Evolutionary conservation across 2,113 vertebrate genomes (phyloP), one percentile per base, ranked within the genome.

Genomic region (Emydura subglobosa): DNA sequence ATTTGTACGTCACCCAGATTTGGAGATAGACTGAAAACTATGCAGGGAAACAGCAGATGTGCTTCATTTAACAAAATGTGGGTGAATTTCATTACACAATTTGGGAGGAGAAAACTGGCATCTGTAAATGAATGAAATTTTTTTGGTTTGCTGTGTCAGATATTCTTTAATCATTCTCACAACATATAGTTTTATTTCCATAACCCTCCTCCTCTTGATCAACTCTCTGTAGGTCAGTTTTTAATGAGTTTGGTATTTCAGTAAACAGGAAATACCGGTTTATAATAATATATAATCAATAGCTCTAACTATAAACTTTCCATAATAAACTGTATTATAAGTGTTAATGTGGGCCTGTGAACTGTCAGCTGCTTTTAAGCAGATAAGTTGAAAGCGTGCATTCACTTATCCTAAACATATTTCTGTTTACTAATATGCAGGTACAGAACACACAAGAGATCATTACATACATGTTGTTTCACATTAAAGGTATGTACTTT

Each of bases 81-180:
- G 4, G 7, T 12, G 44, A 59, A 57, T 0, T 1, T 0, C 4
- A 5, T 3, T 14, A 22, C 50, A 50, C 82, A 72, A 59, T 50
- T 1, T 79, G n/a, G 2, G 21, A 82, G 31, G 7, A 72, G 79
- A 16, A 24, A 57, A 3, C 14, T 79, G 72, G 29, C 3, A 72
- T 89, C 87, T n/a, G 7, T 81, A 22, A 5, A 80, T 24, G 31
- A 13, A 61, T 53, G 24, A 6, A 61, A 82, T 68, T 59, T n/a
- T 7, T 0, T 13, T 34, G 72, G 25, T 44, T 79, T 90, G 16
- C 22, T 76, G n/a, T 22, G n/a, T 76, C 39, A 25, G 39, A 25
- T 25, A 42, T 44, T 25, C 72, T 44, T 5, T 44, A 44, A 22
- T 54, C 34, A 9, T 34, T n/a, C 72, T 88, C 88, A 3, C 1